Percentiles rank a stretch among this genome's conserved stretches.
These are phyloP conservation scores for Cephonodes hylas DNA, from an alignment of 2,888 invertebrate genomes.

Conservation along the genomic window DNA sequence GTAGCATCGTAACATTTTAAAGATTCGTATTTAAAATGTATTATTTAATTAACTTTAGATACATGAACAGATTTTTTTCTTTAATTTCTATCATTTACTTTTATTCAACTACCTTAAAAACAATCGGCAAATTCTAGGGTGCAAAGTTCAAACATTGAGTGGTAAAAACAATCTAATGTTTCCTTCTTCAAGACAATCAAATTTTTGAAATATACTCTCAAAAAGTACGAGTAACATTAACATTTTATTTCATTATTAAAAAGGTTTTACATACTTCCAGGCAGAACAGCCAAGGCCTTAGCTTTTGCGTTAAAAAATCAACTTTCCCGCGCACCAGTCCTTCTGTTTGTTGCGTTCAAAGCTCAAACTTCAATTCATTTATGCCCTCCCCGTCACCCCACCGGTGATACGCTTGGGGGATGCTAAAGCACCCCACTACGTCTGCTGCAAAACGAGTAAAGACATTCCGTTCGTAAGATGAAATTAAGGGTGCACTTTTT, in stretches of 20 bases:
- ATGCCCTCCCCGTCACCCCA: neutral
- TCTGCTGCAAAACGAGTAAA: neutral
- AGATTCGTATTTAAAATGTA: too few species aligned
- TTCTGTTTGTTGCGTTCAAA: conserved; percentile 12
- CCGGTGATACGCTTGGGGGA: neutral
- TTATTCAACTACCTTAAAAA: too few species aligned
- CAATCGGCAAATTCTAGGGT: too few species aligned
- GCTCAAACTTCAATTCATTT: conserved; percentile 12
- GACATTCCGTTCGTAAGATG: neutral
- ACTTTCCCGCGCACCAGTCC: neutral
- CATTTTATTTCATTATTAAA: too few species aligned
- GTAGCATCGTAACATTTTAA: too few species aligned
- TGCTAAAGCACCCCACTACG: conserved; percentile 2
- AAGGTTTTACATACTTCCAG: too few species aligned
- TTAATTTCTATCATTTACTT: too few species aligned
- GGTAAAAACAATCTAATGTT: too few species aligned
- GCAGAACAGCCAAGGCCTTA: too few species aligned
- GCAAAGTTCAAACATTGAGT: too few species aligned
- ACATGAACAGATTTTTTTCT: too few species aligned
- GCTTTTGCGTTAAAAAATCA: neutral
- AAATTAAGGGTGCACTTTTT: neutral
- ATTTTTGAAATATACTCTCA: neutral
- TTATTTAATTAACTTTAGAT: too few species aligned
- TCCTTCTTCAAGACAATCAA: neutral
- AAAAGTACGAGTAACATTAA: neutral